A percentile compares a stretch with the other conserved stretches of the same genome.
phyloP scores from a whole-genome alignment of 2,113 vertebrate genomes.

The Carassius auratus region DNA sequence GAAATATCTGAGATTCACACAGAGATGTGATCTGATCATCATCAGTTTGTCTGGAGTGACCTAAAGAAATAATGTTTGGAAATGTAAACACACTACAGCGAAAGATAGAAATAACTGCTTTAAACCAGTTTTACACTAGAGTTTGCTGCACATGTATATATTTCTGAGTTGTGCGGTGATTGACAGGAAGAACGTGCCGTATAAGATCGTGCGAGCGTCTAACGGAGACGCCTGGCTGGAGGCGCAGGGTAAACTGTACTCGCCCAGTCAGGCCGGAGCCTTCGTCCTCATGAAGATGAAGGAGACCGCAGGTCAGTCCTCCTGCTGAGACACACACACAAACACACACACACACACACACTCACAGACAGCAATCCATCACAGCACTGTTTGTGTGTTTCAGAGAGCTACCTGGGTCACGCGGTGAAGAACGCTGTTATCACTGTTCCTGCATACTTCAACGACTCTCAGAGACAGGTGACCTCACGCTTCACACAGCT shows the following conservation, averaged over 20 bases:
- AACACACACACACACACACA: too few species aligned
- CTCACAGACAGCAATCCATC: background rate
- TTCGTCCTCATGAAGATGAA: constrained; percentile 99
- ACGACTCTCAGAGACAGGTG: constrained; percentile 98
- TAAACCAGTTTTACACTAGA: too few species aligned
- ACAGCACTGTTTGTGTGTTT: background rate
- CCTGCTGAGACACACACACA: too few species aligned
- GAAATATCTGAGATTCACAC: too few species aligned
- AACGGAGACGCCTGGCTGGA: constrained; percentile 98
- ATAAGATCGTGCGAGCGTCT: constrained; percentile 94
- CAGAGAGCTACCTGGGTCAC: constrained; percentile 93
- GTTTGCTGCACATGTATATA: background rate
- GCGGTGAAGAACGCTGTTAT: constrained; percentile 94
- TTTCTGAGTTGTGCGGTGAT: background rate
- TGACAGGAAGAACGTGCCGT: constrained; percentile 93
- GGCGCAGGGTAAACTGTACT: constrained; percentile 95
- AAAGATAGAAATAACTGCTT: too few species aligned
- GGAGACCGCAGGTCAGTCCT: constrained; percentile 89
- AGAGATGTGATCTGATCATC: too few species aligned
- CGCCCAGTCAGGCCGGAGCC: constrained; percentile 94
- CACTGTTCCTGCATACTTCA: constrained; percentile 98
- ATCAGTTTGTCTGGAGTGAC: too few species aligned
- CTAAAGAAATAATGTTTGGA: too few species aligned
- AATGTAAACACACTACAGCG: too few species aligned
- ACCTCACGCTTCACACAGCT: background rate